A percentile compares a stretch with the other conserved stretches of the same genome.
Evolutionary conservation across 2,113 vertebrate species (phyloP).

Genomic region (Solenodon paradoxus): DNA sequence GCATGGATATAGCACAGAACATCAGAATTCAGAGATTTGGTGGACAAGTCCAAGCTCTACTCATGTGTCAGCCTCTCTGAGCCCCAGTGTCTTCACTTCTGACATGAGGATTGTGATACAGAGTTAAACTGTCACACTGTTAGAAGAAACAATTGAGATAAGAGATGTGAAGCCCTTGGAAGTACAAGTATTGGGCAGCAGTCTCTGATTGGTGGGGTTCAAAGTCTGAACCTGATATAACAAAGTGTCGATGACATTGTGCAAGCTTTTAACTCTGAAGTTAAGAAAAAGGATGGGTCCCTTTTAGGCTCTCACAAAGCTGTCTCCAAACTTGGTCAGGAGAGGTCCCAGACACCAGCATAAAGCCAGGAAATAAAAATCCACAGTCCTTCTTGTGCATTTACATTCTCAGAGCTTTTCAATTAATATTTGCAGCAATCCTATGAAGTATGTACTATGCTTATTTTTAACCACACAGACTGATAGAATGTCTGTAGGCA

Average conservation of each 20-base stretch:
- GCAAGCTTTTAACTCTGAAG: neutral
- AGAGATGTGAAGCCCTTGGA: neutral
- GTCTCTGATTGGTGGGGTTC: neutral
- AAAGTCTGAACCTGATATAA: neutral
- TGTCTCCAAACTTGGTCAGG: neutral
- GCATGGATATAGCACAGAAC: neutral
- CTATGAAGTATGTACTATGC: neutral
- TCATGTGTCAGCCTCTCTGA: neutral
- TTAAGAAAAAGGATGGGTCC: no score
- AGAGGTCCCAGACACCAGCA: neutral
- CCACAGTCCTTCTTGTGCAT: neutral
- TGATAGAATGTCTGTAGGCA: neutral
- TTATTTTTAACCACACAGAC: slow-evolving; percentile 21
- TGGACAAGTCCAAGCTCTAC: neutral
- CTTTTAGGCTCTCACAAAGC: fast-evolving
- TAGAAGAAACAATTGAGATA: neutral
- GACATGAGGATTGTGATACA: neutral
- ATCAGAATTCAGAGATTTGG: neutral
- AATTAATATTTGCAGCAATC: neutral
- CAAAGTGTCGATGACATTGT: neutral
- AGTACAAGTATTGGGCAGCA: neutral
- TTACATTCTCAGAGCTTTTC: neutral
- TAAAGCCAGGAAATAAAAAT: neutral
- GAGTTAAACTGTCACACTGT: neutral
- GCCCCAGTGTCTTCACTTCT: neutral